Evolutionary conservation across 2,113 vertebrate species (phyloP).

Genomic region (Sphyrna mokarran): DNA sequence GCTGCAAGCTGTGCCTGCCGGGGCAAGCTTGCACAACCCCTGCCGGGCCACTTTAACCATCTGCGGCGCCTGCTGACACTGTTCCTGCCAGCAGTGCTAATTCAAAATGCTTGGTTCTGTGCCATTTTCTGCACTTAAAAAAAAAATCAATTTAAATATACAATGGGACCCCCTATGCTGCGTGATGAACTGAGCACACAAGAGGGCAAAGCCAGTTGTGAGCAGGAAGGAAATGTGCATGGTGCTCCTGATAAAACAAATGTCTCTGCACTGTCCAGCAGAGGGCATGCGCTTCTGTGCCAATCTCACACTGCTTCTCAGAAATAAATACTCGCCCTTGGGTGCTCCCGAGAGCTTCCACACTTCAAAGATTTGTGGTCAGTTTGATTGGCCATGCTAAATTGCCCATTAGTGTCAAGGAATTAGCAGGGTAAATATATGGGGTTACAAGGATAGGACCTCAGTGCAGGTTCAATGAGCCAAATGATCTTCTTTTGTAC

Average conservation of each 20-base stretch:
- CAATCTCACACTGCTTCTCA: neutral
- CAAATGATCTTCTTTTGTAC: too few species aligned
- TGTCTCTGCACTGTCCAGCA: neutral
- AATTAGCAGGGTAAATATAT: too few species aligned
- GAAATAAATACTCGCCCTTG: neutral
- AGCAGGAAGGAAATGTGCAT: neutral
- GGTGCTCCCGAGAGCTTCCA: too few species aligned
- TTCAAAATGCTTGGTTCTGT: neutral
- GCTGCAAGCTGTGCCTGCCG: slow-evolving; percentile 28
- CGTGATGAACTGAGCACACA: neutral
- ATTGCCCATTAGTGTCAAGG: too few species aligned
- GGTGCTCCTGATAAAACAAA: neutral
- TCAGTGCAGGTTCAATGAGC: too few species aligned
- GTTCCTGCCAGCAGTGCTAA: neutral
- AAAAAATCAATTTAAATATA: slow-evolving; percentile 30
- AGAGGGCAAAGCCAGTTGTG: neutral
- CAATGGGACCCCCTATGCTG: neutral
- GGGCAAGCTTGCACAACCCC: slow-evolving; percentile 20
- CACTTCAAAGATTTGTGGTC: too few species aligned
- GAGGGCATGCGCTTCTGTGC: neutral
- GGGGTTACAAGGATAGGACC: too few species aligned
- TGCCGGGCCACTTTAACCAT: slow-evolving; percentile 32
- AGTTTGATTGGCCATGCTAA: too few species aligned
- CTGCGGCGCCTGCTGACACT: slow-evolving; percentile 11
- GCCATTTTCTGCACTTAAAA: slow-evolving; percentile 8